A percentile compares a stretch with the other conserved stretches of the same genome.
phyloP scores from a whole-genome alignment of 2,113 vertebrate species.

The Plecotus auritus region DNA sequence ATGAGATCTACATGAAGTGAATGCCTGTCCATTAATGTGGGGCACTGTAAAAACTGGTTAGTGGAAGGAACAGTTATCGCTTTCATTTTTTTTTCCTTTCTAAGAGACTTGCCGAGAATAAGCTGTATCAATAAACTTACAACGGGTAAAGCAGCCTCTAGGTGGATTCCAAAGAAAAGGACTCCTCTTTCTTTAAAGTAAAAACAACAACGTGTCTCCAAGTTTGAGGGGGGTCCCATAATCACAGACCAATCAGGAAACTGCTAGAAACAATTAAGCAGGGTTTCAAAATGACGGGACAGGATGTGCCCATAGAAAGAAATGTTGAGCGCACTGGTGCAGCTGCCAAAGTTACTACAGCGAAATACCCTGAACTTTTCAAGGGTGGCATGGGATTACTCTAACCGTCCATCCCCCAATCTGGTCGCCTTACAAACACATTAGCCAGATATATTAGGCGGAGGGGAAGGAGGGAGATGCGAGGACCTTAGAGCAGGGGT shows the following conservation, averaged over 20 bases:
- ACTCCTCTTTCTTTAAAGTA: background rate
- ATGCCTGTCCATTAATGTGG: background rate
- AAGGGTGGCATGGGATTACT: background rate
- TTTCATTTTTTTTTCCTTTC: slow-evolving; percentile 59
- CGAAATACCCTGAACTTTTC: slow-evolving; percentile 59
- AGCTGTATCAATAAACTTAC: background rate
- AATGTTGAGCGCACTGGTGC: background rate
- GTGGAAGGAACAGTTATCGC: background rate
- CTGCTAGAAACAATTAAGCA: slow-evolving; percentile 39
- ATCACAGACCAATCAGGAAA: slow-evolving; percentile 8
- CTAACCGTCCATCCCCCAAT: background rate
- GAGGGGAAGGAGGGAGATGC: background rate
- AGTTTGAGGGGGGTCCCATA: background rate
- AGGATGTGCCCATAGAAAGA: slow-evolving; percentile 71
- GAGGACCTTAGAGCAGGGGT: accelerated
- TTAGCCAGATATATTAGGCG: background rate
- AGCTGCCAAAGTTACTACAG: slow-evolving; percentile 40
- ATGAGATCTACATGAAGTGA: background rate
- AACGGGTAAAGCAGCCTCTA: background rate
- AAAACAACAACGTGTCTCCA: background rate
- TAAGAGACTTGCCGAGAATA: slow-evolving; percentile 35
- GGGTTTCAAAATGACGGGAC: slow-evolving; percentile 58
- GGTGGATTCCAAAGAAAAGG: background rate
- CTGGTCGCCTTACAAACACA: background rate
- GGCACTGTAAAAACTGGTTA: background rate